Conservation (phyloP, 1,140 invertebrate genomes). For the Dryas iulia region DNA sequence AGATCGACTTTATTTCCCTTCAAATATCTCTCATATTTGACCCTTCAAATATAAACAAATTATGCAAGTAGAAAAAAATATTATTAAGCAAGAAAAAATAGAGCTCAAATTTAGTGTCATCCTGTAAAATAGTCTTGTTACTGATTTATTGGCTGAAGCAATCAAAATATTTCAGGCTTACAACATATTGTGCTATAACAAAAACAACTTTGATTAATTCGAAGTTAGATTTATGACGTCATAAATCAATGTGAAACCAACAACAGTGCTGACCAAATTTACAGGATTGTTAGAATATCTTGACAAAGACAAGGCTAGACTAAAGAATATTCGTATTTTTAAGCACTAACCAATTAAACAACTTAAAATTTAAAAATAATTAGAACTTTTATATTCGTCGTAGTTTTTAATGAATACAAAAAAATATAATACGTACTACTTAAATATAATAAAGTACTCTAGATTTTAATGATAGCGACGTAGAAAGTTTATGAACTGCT, state of each 20-base stretch:
- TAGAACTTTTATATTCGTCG: background rate
- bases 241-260: slow-evolving; percentile 57
- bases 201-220: slow-evolving; percentile 66
- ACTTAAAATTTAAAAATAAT: background rate
- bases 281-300: background rate
- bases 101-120: background rate
- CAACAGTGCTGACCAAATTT: slow-evolving; percentile 21
- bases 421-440: background rate
- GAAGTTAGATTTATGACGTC: slow-evolving; percentile 58
- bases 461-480: background rate
- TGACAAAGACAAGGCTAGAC: background rate
- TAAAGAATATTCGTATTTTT: background rate
- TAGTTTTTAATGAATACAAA: background rate
- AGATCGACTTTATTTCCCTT: no score
- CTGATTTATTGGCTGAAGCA: background rate
- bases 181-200: slow-evolving; percentile 28
- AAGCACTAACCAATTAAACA: background rate
- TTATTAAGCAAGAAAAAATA: background rate
- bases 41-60: no score
- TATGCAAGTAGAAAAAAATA: no score
- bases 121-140: background rate
- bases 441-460: background rate
- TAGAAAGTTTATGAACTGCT: background rate
- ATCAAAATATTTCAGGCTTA: background rate
- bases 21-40: no score